A percentile compares a stretch with the other conserved stretches of the same genome.
These are phyloP conservation scores for Neosilurus hyrtlii DNA, from an alignment of 2,797 vertebrate species.

Conservation along the genomic window DNA sequence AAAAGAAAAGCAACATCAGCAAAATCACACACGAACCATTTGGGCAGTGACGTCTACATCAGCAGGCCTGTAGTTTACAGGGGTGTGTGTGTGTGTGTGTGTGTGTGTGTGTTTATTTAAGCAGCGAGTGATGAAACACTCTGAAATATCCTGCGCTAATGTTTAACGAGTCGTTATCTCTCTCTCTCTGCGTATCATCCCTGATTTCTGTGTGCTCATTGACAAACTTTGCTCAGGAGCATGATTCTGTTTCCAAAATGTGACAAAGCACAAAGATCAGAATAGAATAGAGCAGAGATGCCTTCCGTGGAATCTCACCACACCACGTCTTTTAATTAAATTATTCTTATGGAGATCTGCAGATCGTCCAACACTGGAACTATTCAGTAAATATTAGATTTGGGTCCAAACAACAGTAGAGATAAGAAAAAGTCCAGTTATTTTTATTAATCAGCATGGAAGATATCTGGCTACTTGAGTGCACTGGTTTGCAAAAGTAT, in stretches of 20 bases:
- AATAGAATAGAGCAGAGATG: neutral
- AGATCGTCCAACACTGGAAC: neutral
- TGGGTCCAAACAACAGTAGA: too few relatives aligned
- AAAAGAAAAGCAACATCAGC: slow-evolving; percentile 14
- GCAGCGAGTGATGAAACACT: slow-evolving; percentile 45
- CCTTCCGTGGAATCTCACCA: neutral
- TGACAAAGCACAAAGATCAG: slow-evolving; percentile 19
- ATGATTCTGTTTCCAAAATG: slow-evolving; percentile 11
- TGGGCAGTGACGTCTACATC: slow-evolving; percentile 18
- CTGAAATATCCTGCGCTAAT: slow-evolving; percentile 52
- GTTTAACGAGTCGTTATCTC: slow-evolving; percentile 49
- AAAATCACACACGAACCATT: slow-evolving; percentile 3
- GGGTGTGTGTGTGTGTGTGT: slow-evolving; percentile 19
- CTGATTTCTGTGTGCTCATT: slow-evolving; percentile 55
- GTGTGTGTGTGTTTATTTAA: slow-evolving; percentile 40
- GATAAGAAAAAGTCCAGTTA: neutral
- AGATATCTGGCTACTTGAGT: too few relatives aligned
- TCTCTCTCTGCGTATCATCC: slow-evolving; percentile 14
- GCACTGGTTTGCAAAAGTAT: too few relatives aligned
- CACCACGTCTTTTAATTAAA: neutral
- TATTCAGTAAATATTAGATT: neutral
- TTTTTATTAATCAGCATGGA: neutral
- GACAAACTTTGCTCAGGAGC: slow-evolving; percentile 58
- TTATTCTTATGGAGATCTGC: neutral
- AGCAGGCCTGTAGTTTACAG: slow-evolving; percentile 30